phyloP scores from a whole-genome alignment of 2,113 vertebrate genomes.

The Pteronura brasiliensis region DNA sequence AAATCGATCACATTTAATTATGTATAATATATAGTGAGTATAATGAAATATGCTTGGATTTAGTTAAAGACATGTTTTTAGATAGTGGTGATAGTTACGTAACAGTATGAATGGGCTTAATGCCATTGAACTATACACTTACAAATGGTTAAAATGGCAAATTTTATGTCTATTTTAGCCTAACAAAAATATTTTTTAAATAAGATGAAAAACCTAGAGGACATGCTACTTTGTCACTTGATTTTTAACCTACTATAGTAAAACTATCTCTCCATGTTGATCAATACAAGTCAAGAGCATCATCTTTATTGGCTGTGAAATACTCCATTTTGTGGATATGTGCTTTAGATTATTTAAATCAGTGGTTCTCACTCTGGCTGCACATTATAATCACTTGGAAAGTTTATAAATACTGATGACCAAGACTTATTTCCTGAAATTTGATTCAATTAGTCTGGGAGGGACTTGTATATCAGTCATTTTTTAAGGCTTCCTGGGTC shows the following conservation, averaged over 20 bases:
- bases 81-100: not conserved
- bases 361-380: not conserved
- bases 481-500: not conserved
- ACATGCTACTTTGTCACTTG: not conserved
- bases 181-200: not conserved
- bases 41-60: not conserved
- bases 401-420: not conserved
- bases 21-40: not conserved
- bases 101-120: not conserved
- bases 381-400: not conserved
- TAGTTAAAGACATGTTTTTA: not conserved
- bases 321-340: not conserved
- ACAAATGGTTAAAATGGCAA: not conserved
- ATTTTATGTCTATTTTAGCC: not conserved
- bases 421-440: not conserved
- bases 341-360: not conserved
- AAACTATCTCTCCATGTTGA: conserved; percentile 45
- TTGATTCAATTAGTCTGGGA: not conserved
- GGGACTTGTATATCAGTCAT: not conserved
- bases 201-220: not conserved
- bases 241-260: not conserved
- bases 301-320: not conserved
- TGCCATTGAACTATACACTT: not conserved
- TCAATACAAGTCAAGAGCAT: not conserved
- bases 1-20: not conserved